phyloP scores from a whole-genome alignment of 2,113 vertebrate species.

The Tragelaphus buxtoni region DNA sequence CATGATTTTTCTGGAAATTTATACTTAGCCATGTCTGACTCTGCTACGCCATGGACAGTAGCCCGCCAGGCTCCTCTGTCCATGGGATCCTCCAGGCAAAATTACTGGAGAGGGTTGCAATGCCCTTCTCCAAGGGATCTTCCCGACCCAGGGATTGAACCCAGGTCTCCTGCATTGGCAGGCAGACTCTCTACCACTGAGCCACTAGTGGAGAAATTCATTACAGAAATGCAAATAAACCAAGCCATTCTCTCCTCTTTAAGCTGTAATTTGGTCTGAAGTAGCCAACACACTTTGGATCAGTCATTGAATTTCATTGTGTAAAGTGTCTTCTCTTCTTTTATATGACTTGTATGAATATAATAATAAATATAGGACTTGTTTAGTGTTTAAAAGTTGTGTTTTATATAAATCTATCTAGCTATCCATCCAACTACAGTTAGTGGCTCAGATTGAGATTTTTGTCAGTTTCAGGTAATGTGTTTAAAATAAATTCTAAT shows the following conservation, averaged over 20 bases:
- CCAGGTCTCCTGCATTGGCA: background rate
- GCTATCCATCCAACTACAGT: background rate
- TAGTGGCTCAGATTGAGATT: background rate
- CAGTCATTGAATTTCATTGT: background rate
- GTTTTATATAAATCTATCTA: background rate
- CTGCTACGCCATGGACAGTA: background rate
- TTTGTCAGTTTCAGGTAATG: background rate
- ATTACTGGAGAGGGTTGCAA: background rate
- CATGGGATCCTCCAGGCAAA: background rate
- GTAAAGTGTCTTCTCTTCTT: background rate
- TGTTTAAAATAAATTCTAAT: background rate
- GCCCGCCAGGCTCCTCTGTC: background rate
- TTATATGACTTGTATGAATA: background rate
- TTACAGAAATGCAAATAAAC: background rate
- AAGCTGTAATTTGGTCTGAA: background rate
- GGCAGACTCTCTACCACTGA: background rate
- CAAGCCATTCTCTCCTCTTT: background rate
- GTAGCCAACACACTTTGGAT: background rate
- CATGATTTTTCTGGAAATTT: background rate
- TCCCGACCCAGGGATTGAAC: background rate
- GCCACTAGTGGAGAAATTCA: background rate
- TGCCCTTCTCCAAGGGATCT: background rate
- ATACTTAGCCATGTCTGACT: background rate
- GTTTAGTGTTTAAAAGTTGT: background rate
- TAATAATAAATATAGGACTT: background rate